Base-by-base conservation (phyloP, 2,888 invertebrate species). In the Bellardia bayeri region DNA sequence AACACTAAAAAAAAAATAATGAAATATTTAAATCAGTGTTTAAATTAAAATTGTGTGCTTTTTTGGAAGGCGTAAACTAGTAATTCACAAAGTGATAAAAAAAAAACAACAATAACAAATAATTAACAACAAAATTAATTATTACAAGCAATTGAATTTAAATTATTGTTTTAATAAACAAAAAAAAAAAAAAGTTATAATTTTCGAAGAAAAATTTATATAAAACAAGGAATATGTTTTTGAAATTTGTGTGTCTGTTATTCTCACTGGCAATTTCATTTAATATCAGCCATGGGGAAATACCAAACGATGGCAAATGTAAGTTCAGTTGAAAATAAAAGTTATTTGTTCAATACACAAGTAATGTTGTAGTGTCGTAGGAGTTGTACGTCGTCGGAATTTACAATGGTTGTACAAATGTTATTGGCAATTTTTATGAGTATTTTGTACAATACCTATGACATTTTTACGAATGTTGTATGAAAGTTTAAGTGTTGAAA, bases 251-350 rank as follows among this genome's bases (percentile, higher is more conserved):
- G 64, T 72, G 82, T 14, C 23, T 82, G 16, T 68, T 75, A 68
- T 71, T 82, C 16, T 78, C 75, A 74, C 90, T 92, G 90, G 90
- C 90, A 90, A 78, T 88, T 86, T 69, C 79, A 75, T 64, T 63
- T 37, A 72, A 58, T 58, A 69, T 76, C 54, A 74, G 69, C 49
- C 88, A 89, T 56, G 69, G 88, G 82, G 79, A 88, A 56, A 89
- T 89, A 30, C 87, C 82, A 42, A 90, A 91, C 69, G 91, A 92
- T 91, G 93, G 93, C 80, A 92, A 92, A 90, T 90, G 92, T 92
- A 92, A 92, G 92, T 92, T 30, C 7, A 58, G 40, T 14, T 58
- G 13, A 58, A 74, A 74, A 45, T 13, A 9, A 45, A 66, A 66
- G 14, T 51, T n/a, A 23, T 23, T 23, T 23, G 23, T 23, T 23